Evolutionary conservation across 2,888 invertebrate genomes (phyloP).

Genomic region (Apodemia hepburni): DNA sequence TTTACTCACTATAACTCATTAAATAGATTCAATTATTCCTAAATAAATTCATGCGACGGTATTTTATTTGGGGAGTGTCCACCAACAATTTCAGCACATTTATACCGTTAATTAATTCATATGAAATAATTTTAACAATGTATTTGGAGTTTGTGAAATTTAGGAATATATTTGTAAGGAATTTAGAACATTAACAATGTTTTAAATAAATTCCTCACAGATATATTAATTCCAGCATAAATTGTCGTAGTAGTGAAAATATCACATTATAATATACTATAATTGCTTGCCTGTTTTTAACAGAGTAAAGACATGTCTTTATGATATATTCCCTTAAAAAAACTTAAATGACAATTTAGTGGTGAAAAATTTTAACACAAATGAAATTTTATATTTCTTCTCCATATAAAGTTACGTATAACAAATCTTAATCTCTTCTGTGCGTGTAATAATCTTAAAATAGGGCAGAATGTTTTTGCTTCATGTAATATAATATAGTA

Average conservation of each 20-base stretch:
- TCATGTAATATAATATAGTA: too few species aligned
- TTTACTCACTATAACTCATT: not conserved
- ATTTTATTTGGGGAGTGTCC: slow-evolving; percentile 14
- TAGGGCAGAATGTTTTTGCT: too few species aligned
- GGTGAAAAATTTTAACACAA: too few species aligned
- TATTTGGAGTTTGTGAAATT: not conserved
- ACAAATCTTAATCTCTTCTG: too few species aligned
- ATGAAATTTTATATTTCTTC: too few species aligned
- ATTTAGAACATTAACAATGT: not conserved
- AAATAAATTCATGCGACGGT: slow-evolving; percentile 13
- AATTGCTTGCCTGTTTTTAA: not conserved
- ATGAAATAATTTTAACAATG: slow-evolving; percentile 1
- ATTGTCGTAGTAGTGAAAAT: not conserved
- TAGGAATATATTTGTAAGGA: not conserved
- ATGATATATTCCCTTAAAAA: too few species aligned
- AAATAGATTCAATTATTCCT: slow-evolving; percentile 21
- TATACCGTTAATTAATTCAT: slow-evolving; percentile 3
- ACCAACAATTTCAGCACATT: not conserved
- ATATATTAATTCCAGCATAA: not conserved
- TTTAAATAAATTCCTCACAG: too few species aligned
- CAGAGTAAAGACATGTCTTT: too few species aligned
- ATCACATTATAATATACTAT: not conserved
- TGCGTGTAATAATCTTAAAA: too few species aligned
- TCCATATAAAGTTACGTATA: too few species aligned
- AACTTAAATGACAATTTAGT: too few species aligned